A percentile compares a stretch with the other conserved stretches of the same genome.
Evolutionary conservation across 1,140 invertebrate species (phyloP).

Genomic region (Drosophila lacteicornis): DNA sequence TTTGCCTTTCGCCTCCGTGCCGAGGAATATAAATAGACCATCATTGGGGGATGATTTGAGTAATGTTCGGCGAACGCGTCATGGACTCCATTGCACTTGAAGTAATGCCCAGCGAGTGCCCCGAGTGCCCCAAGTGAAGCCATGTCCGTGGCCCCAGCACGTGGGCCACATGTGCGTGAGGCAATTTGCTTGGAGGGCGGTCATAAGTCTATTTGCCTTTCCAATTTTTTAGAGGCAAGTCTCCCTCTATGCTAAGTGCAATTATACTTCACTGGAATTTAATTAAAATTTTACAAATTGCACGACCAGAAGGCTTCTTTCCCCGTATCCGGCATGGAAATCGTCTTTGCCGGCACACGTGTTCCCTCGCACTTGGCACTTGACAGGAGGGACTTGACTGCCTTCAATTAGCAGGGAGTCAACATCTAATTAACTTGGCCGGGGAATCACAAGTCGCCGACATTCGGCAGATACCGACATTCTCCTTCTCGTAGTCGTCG

Average conservation of each 20-base stretch:
- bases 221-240: neutral
- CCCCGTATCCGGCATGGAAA: neutral
- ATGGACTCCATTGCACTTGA: constrained; percentile 14
- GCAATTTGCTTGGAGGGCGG: too few relatives aligned
- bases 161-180: neutral
- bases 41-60: constrained; percentile 37
- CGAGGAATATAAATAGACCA: constrained; percentile 37
- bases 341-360: constrained; percentile 13
- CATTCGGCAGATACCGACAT: neutral
- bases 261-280: constrained; percentile 29
- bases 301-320: constrained; percentile 9
- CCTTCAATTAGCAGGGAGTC: constrained; percentile 46
- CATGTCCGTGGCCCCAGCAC: neutral
- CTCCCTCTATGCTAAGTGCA: neutral
- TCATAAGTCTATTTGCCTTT: constrained; percentile 1
- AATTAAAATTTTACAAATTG: constrained; percentile 51
- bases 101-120: neutral
- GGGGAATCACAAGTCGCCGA: constrained; percentile 21
- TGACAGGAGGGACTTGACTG: constrained; percentile 1
- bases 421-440: constrained; percentile 55
- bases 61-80: constrained; percentile 39
- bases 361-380: neutral
- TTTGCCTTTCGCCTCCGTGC: constrained; percentile 19
- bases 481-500: neutral
- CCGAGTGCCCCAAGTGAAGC: neutral